Conservation (phyloP, 2,113 vertebrate species). For the Addax nasomaculatus region DNA sequence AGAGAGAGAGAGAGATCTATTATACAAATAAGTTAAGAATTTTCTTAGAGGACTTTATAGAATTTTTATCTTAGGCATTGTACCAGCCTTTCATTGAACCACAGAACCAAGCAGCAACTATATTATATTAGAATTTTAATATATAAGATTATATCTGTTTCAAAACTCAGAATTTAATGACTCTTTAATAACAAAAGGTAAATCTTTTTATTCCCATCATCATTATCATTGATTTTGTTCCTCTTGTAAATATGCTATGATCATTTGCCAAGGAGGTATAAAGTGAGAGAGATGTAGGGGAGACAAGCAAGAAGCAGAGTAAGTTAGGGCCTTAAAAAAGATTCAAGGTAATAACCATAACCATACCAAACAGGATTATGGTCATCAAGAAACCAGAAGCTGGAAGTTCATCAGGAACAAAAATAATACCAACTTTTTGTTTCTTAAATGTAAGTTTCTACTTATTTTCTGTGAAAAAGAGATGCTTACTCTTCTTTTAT, state of each 20-base stretch:
- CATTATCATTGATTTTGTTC: neutral
- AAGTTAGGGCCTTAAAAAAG: neutral
- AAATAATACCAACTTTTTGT: neutral
- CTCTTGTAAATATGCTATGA: neutral
- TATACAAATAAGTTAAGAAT: neutral
- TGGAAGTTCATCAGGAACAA: neutral
- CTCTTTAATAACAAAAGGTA: neutral
- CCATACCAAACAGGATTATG: neutral
- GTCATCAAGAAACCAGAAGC: neutral
- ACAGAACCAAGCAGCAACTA: neutral
- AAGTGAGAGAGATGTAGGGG: neutral
- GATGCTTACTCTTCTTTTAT: neutral
- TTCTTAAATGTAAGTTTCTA: neutral
- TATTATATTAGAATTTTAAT: neutral
- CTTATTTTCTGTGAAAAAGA: neutral
- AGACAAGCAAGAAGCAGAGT: neutral
- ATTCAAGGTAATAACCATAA: neutral
- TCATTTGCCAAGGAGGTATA: neutral
- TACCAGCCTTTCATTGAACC: neutral
- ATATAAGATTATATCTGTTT: neutral
- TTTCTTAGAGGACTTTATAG: neutral
- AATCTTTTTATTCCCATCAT: neutral
- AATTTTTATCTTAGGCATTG: neutral
- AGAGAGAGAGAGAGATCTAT: neutral
- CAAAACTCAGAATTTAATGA: slow-evolving; percentile 15